Evolutionary conservation across 1,140 invertebrate genomes (phyloP).

Genomic region (Druon quercuslanigerum): DNA sequence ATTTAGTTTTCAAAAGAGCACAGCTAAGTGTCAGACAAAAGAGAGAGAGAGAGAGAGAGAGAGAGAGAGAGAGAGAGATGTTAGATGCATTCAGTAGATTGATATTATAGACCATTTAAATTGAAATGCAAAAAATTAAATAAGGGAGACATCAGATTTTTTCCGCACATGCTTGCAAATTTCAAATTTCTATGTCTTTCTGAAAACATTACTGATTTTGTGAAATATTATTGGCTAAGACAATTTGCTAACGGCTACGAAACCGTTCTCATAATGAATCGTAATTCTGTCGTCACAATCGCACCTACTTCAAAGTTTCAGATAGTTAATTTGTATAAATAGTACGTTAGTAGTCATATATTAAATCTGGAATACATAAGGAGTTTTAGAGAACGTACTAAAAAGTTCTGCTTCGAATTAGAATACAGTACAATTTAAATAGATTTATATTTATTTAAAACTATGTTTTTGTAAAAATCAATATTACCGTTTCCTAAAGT

Average conservation of each 20-base stretch:
- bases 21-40: no score
- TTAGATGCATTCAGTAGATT: no score
- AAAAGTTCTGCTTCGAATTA: no score
- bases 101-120: no score
- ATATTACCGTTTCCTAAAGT: background rate
- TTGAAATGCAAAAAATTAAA: no score
- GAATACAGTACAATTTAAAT: no score
- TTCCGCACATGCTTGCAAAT: background rate
- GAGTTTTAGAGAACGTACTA: no score
- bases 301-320: background rate
- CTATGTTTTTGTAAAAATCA: background rate
- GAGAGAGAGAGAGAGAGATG: no score
- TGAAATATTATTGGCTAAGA: slow-evolving; percentile 8
- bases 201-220: slow-evolving; percentile 4
- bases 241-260: background rate
- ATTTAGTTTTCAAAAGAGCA: no score
- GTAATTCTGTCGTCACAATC: slow-evolving; percentile 1
- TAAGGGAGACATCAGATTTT: background rate
- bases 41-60: no score
- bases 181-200: background rate
- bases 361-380: background rate
- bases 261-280: slow-evolving; percentile 1
- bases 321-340: background rate
- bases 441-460: no score
- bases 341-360: background rate